These are phyloP conservation scores for Drymodes brunneopygia DNA, from an alignment of 2,113 vertebrate species.

Conservation along the genomic window DNA sequence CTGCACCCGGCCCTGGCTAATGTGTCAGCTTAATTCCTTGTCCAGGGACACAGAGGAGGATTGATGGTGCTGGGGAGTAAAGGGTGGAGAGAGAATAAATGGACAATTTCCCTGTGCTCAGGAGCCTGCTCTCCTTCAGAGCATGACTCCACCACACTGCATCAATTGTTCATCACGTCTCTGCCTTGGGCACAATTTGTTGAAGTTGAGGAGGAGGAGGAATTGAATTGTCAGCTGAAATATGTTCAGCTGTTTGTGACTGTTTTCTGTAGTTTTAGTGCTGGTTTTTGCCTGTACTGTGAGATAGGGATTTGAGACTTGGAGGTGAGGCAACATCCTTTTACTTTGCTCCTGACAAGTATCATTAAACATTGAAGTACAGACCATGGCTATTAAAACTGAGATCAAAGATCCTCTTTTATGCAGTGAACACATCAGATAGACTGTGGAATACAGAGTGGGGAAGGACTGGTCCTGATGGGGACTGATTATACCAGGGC, in stretches of 20 bases:
- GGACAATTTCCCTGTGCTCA: not conserved
- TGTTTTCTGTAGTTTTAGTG: not conserved
- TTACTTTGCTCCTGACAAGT: not conserved
- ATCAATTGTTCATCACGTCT: not conserved
- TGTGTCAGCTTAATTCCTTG: not conserved
- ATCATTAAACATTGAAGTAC: not conserved
- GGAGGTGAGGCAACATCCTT: not conserved
- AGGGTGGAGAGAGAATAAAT: not conserved
- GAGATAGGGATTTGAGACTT: not conserved
- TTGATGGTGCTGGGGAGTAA: not conserved
- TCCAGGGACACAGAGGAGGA: not conserved
- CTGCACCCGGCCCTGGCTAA: not conserved
- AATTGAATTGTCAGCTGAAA: not conserved
- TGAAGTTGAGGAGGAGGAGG: not conserved
- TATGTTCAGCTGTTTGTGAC: not conserved
- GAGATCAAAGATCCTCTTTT: not conserved
- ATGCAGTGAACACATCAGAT: not conserved
- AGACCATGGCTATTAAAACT: not conserved
- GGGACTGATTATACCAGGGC: too few relatives aligned
- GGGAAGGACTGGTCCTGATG: not conserved
- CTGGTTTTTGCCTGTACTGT: not conserved
- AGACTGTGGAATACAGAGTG: not conserved
- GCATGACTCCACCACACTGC: not conserved
- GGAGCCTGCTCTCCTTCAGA: not conserved
- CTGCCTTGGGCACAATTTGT: not conserved